These are phyloP conservation scores for Epizoanthus rinbou DNA, from an alignment of 92 coral and sea anemone genomes.

Conservation along the genomic window DNA sequence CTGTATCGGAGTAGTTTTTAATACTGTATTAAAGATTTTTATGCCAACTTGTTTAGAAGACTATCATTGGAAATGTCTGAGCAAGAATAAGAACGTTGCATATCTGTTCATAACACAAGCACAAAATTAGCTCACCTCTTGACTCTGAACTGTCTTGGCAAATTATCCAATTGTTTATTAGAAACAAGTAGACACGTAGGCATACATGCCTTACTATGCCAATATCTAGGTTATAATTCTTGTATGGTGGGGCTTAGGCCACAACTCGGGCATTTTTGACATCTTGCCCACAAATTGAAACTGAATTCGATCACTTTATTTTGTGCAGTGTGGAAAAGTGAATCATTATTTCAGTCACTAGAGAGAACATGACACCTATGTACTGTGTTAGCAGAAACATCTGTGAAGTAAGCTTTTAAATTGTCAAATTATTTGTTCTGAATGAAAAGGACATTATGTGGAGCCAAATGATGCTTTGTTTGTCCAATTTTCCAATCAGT, in stretches of 20 bases:
- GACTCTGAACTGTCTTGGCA: not conserved
- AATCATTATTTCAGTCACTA: not conserved
- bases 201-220: no score
- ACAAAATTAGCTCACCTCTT: not conserved
- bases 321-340: not conserved
- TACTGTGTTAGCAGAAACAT: no score
- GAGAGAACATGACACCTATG: no score
- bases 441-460: no score
- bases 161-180: not conserved
- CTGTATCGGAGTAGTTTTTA: slow-evolving; percentile 14
- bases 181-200: no score
- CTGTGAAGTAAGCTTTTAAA: no score
- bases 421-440: no score
- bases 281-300: not conserved
- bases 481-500: no score
- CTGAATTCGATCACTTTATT: not conserved
- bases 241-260: no score
- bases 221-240: no score
- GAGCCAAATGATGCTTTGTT: no score
- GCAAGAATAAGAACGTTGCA: not conserved
- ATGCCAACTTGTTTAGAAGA: not conserved
- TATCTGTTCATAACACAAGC: not conserved
- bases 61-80: not conserved
- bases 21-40: slow-evolving; percentile 4
- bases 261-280: not conserved